Evolutionary conservation across 2,113 vertebrate genomes (phyloP), one percentile per base, ranked within the genome.

Genomic region (Syrmaticus mikado): DNA sequence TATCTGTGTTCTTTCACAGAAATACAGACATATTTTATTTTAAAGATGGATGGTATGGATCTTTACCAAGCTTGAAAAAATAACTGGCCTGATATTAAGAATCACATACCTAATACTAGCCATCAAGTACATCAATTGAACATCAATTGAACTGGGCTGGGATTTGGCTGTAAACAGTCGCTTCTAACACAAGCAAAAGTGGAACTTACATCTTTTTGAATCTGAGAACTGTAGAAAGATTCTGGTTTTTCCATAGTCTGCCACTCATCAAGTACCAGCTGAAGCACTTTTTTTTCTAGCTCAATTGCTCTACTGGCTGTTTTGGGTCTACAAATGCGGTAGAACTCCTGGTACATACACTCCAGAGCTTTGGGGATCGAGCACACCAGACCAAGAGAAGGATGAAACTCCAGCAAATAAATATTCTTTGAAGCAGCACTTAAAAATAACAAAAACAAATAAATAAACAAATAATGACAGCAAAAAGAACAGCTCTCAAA

Each of bases 391-490:
- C 94, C 97, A 66, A 98, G 96, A 14, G 97, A 98, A 38, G 97
- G 97, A 40, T 98, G 97, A 62, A 98, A 95, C 85, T 98, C 98
- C 80, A 98, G 89, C 50, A 98, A 96, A 92, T 96, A 97, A 27
- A 95, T 34, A 13, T 91, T 97, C 95, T 96, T 98, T 87, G 97
- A 93, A 80, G 96, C 80, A 46, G 97, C 93, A 81, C 97, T 99
- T 90, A 41, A 97, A 82, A 65, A 32, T 13, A 90, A 34, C 5
- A 76, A 82, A 64, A 89, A 1, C 2, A 60, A 71, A 64, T 18
- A 89, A 20, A 43, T 97, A 83, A 66, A 30, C 12, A 89, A n/a
- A 38, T 38, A 10, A 38, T 6, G 71, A 82, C 66, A 89, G 1
- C 3, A 64, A 64, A 28, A 58, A 13, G 67, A 83, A 70, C 38